These are phyloP conservation scores for Pristionchus mayeri DNA, from an alignment of 2,888 invertebrate genomes.

Conservation along the genomic window DNA sequence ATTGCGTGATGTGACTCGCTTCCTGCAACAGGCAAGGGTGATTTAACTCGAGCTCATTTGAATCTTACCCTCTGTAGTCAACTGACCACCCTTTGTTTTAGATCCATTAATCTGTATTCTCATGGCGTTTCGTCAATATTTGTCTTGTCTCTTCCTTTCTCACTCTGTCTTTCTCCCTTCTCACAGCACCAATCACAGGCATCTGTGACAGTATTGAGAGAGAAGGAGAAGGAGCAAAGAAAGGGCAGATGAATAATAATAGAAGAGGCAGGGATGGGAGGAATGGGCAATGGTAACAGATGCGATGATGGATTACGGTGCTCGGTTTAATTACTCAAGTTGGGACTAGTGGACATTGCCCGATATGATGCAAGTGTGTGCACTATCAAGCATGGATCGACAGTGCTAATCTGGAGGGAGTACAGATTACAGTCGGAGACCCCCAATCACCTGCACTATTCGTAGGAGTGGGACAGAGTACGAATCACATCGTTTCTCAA, in stretches of 20 bases:
- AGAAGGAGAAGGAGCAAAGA: slow-evolving; percentile 34
- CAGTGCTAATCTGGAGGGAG: background rate
- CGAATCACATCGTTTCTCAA: too few relatives aligned
- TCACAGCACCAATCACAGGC: slow-evolving; percentile 39
- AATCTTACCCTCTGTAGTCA: background rate
- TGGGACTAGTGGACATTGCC: background rate
- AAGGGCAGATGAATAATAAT: slow-evolving; percentile 22
- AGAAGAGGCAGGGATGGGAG: background rate
- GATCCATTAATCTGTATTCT: background rate
- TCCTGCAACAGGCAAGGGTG: background rate
- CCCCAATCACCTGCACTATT: slow-evolving; percentile 19
- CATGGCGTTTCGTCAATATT: background rate
- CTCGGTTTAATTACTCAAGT: slow-evolving; percentile 29
- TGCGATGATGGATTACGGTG: slow-evolving; percentile 1
- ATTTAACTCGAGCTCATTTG: background rate
- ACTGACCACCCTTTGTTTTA: background rate
- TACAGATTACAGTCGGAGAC: background rate
- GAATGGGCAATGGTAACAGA: slow-evolving; percentile 14
- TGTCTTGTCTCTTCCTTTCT: slow-evolving; percentile 18
- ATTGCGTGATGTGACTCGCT: slow-evolving; percentile 8
- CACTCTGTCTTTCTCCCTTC: background rate
- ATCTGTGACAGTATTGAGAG: slow-evolving; percentile 41
- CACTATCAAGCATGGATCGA: slow-evolving; percentile 32
- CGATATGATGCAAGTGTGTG: slow-evolving; percentile 9
- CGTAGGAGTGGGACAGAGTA: background rate